Base-by-base conservation (phyloP, 2,888 invertebrate species). In the Orgyia antiqua region DNA sequence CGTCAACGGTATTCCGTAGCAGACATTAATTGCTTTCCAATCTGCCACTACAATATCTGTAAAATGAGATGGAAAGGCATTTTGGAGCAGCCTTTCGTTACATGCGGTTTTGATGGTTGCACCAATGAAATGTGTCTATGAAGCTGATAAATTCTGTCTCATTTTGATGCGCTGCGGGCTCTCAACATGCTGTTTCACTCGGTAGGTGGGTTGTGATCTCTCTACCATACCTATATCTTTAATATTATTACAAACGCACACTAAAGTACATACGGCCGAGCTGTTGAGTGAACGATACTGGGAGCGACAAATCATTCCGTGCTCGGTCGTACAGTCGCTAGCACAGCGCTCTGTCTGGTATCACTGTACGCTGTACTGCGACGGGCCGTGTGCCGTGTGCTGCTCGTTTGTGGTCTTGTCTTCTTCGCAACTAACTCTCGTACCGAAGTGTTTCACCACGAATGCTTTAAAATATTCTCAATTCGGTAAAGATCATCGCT, bases 401-500 rank as follows among this genome's bases (percentile, higher is more conserved):
- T 59, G 57, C 61, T 15, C 6, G 15, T 15, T n/a, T n/a, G n/a
- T n/a, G n/a, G n/a, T n/a, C n/a, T n/a, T n/a, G n/a, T n/a, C n/a
- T n/a, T n/a, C n/a, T n/a, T 55, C 58, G 54, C 50, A 50, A 52
- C 48, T 58, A 42, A 46, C 42, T 51, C 45, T 51, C 49, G 57
- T 56, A 62, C 58, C 69, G 67, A 55, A 4, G 64, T 64, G 53
- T 60, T 56, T 45, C 46, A 53, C 42, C 50, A 46, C 45, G 54
- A 56, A 60, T 61, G 46, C 36, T 43, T 49, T 49, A 58, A 42
- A 38, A 39, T n/a, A 23, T 8, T 44, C 42, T 25, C 43, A 33
- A 20, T n/a, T 20, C 18, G 18, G 6, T 18, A 18, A 18, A n/a
- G n/a, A n/a, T n/a, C n/a, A 23, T 2, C 10, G 2, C 4, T 23